A percentile compares a stretch with the other conserved stretches of the same genome.
Conservation (phyloP, 2,888 invertebrate genomes). For the Schrankia costaestrigalis region DNA sequence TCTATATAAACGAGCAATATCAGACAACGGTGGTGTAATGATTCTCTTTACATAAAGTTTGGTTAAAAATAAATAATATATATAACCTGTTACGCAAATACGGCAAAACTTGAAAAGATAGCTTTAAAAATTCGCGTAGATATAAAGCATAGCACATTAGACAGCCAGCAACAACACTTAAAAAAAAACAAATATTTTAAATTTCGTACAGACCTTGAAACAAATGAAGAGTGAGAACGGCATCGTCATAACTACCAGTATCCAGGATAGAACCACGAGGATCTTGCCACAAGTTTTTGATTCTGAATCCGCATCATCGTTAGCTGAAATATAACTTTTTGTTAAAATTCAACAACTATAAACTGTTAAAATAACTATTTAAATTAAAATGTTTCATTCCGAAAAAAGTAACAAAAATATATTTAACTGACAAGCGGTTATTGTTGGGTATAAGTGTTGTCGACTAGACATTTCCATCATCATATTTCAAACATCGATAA, state of each 20-base stretch:
- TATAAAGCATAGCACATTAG: no score
- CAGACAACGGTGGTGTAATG: no score
- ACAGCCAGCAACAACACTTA: no score
- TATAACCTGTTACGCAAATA: no score
- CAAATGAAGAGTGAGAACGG: constrained; percentile 95
- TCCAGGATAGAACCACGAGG: constrained; percentile 90
- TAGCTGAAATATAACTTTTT: constrained; percentile 58
- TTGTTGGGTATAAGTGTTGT: constrained; percentile 62
- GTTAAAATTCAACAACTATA: not conserved
- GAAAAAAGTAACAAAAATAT: not conserved
- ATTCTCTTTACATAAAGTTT: no score
- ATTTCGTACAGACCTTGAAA: constrained; percentile 86
- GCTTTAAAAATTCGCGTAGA: no score
- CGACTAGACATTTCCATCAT: constrained; percentile 70
- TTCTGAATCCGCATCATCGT: constrained; percentile 82
- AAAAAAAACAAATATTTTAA: not conserved
- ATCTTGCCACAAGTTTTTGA: constrained; percentile 91
- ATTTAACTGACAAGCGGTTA: constrained; percentile 39
- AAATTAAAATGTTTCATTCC: no score
- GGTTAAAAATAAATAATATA: no score
- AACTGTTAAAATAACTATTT: not conserved
- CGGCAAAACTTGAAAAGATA: no score
- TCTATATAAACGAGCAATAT: no score
- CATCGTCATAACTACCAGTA: constrained; percentile 90
- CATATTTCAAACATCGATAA: constrained; percentile 20